Evolutionary conservation across 2,888 invertebrate species (phyloP), one percentile per base, ranked within the genome.

Genomic region (Escarpia spicata): DNA sequence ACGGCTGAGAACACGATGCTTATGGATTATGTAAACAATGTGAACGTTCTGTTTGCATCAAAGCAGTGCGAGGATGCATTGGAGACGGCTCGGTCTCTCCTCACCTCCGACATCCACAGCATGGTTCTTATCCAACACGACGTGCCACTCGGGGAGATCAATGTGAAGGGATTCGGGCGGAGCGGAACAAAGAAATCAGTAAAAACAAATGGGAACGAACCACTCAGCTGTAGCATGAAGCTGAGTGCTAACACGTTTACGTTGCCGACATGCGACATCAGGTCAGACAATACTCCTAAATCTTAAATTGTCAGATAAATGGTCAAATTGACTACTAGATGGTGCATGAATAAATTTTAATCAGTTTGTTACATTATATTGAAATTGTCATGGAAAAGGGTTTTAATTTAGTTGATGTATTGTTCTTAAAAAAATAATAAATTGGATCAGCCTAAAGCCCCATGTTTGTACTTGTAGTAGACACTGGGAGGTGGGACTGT

Each of bases 1-100:
- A 58, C 92, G 9, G 45, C 93, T 1, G 92, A 92, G 37, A 92
- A 93, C 19, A 43, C 92, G 0, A 92, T 93, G 9, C 92, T 94
- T 10, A 91, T 94, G 93, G 94, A 94, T 91, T 93, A 93, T 58
- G 91, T 94, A 75, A 94, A 94, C 90, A 94, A 94, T 89, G 94
- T 94, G 91, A 94, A 93, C 92, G 92, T 92, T 52, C 92, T 94
- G 52, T 94, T 94, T 92, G 94, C 94, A 9, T 94, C 93, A 75
- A 93, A 93, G 91, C 94, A 94, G 91, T 92, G 93, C 58, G 94
- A 94, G 92, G 94, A 94, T 12, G 90, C 94, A 15, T 58, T 94
- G 31, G 91, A 92, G 90, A 75, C 92, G 58, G 94, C 94, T 1
- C 93, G 94, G 31, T 92, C 94, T 45, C 60, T 94, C 4, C 93